Evolutionary conservation across 2,888 invertebrate genomes (phyloP).

Genomic region (Drosophila pegasa): DNA sequence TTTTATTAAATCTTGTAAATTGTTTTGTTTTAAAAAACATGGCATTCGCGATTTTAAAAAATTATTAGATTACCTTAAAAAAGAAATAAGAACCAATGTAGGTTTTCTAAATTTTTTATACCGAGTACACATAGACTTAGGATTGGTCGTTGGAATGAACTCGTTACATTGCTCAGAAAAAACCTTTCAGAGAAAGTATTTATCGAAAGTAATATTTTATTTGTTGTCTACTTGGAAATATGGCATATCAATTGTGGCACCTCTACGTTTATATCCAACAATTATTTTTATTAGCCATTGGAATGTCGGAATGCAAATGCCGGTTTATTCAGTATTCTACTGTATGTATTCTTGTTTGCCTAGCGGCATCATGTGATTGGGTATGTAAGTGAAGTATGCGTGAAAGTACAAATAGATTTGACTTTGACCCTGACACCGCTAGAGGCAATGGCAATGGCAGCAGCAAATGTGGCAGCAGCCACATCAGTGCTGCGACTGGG

Average conservation of each 20-base stretch:
- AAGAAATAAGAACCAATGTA: too few relatives aligned
- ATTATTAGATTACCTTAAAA: too few relatives aligned
- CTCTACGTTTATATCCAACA: background rate
- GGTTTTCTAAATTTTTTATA: too few relatives aligned
- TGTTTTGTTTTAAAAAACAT: too few relatives aligned
- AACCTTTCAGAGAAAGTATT: background rate
- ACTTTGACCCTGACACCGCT: conserved; percentile 75
- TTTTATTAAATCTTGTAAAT: too few relatives aligned
- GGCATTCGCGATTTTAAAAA: too few relatives aligned
- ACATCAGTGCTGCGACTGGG: conserved; percentile 11
- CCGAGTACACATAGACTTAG: too few relatives aligned
- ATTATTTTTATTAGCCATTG: background rate
- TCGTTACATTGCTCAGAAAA: too few relatives aligned
- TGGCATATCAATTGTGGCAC: background rate
- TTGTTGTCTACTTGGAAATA: background rate
- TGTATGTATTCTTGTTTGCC: background rate
- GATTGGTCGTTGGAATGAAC: too few relatives aligned
- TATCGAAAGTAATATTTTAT: background rate
- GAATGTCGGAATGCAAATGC: background rate
- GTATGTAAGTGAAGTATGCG: conserved; percentile 24
- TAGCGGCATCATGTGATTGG: background rate
- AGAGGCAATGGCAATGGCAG: conserved; percentile 22
- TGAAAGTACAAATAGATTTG: conserved; percentile 70
- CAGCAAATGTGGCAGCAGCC: conserved; percentile 1
- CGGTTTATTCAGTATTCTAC: background rate